These are phyloP conservation scores for Anolis carolinensis DNA, from an alignment of 2,113 vertebrate genomes.

Conservation along the genomic window DNA sequence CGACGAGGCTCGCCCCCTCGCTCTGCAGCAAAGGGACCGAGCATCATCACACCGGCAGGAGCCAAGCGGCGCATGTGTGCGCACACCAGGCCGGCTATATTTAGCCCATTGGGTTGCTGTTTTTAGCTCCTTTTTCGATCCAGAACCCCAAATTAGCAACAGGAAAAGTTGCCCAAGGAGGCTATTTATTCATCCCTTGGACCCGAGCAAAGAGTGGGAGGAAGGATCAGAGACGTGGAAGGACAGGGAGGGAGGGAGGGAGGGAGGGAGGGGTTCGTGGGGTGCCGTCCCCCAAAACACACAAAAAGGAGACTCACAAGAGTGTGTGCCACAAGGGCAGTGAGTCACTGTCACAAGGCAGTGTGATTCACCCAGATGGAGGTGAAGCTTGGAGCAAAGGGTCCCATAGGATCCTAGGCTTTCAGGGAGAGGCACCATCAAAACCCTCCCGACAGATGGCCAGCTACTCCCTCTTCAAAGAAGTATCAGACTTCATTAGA, in stretches of 20 bases:
- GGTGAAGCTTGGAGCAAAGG: neutral
- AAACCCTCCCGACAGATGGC: no score
- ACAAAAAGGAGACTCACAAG: conserved; percentile 50
- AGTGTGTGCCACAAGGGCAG: conserved; percentile 39
- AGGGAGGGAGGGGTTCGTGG: no score
- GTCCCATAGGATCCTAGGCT: neutral
- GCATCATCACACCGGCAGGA: neutral
- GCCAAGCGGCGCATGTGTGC: conserved; percentile 1
- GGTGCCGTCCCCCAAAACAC: no score
- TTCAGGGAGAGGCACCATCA: no score
- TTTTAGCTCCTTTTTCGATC: conserved; percentile 35
- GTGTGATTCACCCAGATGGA: neutral
- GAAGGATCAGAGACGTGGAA: no score
- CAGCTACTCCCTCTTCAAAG: no score
- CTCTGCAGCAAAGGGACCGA: conserved; percentile 12
- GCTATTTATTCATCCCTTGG: neutral
- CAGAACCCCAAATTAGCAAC: conserved; percentile 45
- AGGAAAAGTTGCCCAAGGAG: neutral
- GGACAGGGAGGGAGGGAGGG: neutral
- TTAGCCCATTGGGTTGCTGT: conserved; percentile 22
- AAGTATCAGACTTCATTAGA: no score
- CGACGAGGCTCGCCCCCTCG: conserved; percentile 18
- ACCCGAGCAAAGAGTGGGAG: neutral
- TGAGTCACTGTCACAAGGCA: conserved; percentile 4
- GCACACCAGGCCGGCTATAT: conserved; percentile 19